Base-by-base conservation (phyloP, 2,113 vertebrate species). In the Phaetusa simplex region DNA sequence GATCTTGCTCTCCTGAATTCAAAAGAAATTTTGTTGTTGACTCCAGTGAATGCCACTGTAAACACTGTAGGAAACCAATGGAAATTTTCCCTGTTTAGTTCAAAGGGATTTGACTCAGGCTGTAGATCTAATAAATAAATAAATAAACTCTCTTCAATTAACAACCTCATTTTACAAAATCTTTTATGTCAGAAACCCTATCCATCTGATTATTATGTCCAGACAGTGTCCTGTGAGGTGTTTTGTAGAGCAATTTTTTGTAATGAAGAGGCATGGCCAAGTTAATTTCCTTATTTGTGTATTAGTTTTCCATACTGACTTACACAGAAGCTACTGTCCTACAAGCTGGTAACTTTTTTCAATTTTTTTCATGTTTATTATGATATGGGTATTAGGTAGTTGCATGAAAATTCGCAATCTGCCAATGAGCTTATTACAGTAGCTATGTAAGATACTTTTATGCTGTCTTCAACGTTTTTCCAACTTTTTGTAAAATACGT, bases 401-500 rank as follows among this genome's bases (percentile, higher is more conserved):
- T 88, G 53, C 43, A 76, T 90, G 82, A 59, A 93, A 96, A 93
- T 67, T 61, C 71, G 65, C n/a, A 81, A 23, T 52, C 55, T 96
- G 43, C 24, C 62, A 93, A 49, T 71, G 97, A 88, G 85, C 27
- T 83, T 89, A 82, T 82, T 91, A 26, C 52, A 81, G 26, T 36
- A 55, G 22, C 74, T 92, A 21, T 69, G 61, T 87, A 76, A 90
- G 52, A 64, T 59, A 79, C 72, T 95, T 97, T 73, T 95, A 94
- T 95, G 76, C 90, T 88, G 65, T 61, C 76, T 77, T 89, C 70
- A 90, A 89, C 81, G 91, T 88, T 88, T 96, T 91, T 59, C 72
- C 56, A 93, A 45, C 62, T 94, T 96, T 59, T 61, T 62, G 43
- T 96, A 72, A 95, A 96, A 95, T 79, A 88, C 34, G 74, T 32